Evolutionary conservation across 1,140 invertebrate species (phyloP), one percentile per base, ranked within the genome.

Genomic region (Trachymyrmex cornetzi): DNA sequence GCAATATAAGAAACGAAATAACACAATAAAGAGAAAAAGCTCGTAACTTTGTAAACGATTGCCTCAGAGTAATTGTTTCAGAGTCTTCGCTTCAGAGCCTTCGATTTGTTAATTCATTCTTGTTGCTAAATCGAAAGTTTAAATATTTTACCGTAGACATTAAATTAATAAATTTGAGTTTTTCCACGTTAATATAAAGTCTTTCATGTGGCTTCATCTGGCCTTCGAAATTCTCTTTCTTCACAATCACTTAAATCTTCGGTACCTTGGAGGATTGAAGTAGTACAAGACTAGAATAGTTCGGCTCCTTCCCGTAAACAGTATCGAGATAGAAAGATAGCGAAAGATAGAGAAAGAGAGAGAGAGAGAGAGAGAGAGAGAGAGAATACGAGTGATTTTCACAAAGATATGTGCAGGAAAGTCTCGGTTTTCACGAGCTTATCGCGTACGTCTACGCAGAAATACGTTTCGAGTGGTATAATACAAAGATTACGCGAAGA

Each of bases 401-500:
- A 27, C 69, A 61, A 50, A 24, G 24, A 27, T 59, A 22, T 59
- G 19, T 44, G 38, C 27, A 61, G 19, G 61, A n/a, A 30, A 75
- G 82, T 74, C 27, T 22, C 30, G 64, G 57, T 77, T 74, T 27
- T 44, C 34, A 63, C 48, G 27, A 27, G 79, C 72, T 90, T 92
- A 92, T 92, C 88, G 74, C 82, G 22, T 79, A 64, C 88, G 77
- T 86, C 77, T 74, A 87, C 77, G 69, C 82, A 87, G 90, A 91
- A 90, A 91, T 92, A 91, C 89, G 82, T 91, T 91, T 92, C 66
- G 89, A 92, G 87, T 89, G 87, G 88, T 85, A 88, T 87, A 90
- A 91, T 89, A 88, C 92, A 90, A 92, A 92, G 92, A 93, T 92
- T 92, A 89, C 90, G 87, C 77, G 79, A 80, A 85, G 61, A 72